Evolutionary conservation across 2,797 vertebrate species (phyloP).

Genomic region (Lemur catta): DNA sequence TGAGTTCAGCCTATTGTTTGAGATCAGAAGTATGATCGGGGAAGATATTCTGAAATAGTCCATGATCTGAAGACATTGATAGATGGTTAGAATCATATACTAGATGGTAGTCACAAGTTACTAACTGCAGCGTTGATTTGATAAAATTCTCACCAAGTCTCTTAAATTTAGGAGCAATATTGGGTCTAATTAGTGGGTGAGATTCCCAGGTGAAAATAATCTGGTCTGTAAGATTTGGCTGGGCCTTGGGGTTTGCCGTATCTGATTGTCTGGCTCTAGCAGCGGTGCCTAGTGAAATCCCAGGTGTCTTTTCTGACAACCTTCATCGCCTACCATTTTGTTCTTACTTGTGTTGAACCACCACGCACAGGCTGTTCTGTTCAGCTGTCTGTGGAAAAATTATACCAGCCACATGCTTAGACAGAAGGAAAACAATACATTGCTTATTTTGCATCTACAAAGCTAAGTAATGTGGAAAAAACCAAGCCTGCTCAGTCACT

Average conservation of each 20-base stretch:
- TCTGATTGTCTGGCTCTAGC: background rate
- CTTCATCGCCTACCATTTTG: background rate
- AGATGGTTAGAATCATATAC: background rate
- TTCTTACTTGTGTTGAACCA: background rate
- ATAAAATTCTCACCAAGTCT: background rate
- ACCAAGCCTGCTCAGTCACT: background rate
- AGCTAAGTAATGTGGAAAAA: background rate
- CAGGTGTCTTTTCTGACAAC: background rate
- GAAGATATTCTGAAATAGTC: background rate
- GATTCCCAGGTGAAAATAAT: background rate
- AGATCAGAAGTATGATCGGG: background rate
- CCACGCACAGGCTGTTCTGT: constrained; percentile 58
- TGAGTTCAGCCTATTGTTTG: background rate
- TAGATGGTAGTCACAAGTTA: background rate
- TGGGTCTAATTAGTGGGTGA: background rate
- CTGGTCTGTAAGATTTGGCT: background rate
- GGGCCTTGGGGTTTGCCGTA: background rate
- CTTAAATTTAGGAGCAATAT: background rate
- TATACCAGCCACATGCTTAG: constrained; percentile 44
- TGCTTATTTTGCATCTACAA: constrained; percentile 52
- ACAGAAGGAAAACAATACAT: constrained; percentile 46
- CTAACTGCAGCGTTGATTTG: background rate
- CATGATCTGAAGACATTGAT: background rate
- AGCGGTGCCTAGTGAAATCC: background rate
- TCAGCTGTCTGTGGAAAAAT: constrained; percentile 60